Percentiles rank a stretch among this genome's conserved stretches.
Evolutionary conservation across 53 echinoderm and acorn worm genomes (phyloP).

Genomic region (Paracentrotus lividus): DNA sequence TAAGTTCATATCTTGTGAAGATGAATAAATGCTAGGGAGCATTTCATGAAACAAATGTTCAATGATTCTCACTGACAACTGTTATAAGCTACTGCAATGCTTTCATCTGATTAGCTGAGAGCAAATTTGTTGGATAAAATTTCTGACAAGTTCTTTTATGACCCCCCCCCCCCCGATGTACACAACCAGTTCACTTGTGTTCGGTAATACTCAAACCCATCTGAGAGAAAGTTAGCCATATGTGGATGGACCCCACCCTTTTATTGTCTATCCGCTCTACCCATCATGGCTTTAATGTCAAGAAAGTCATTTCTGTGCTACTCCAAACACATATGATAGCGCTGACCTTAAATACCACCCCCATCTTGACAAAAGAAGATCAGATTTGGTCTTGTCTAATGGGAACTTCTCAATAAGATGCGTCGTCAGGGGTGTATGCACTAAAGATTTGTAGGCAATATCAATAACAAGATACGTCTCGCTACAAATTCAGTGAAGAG

Average conservation of each 20-base stretch:
- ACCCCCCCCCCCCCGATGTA: too few relatives aligned
- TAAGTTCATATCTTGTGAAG: too few relatives aligned
- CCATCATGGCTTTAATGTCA: conserved; percentile 14
- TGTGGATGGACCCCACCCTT: not conserved
- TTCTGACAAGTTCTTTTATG: too few relatives aligned
- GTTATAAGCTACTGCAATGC: too few relatives aligned
- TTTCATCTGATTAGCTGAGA: too few relatives aligned
- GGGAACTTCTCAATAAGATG: not conserved
- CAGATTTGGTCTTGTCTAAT: conserved; percentile 15
- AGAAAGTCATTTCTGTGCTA: not conserved
- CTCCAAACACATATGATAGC: conserved; percentile 26
- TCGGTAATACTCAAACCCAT: too few relatives aligned
- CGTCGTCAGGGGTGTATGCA: not conserved
- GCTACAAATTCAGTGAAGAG: not conserved
- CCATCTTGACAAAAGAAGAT: conserved; percentile 26
- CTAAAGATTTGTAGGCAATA: not conserved
- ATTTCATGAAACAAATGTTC: too few relatives aligned
- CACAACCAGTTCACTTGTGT: not conserved
- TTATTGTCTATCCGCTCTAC: not conserved
- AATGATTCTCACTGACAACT: too few relatives aligned
- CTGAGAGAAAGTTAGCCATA: not conserved
- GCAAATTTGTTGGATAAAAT: too few relatives aligned
- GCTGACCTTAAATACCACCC: not conserved
- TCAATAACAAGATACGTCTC: not conserved
- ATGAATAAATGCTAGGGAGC: too few relatives aligned